Conservation (phyloP, 2,888 invertebrate species). For the Spodoptera picta region DNA sequence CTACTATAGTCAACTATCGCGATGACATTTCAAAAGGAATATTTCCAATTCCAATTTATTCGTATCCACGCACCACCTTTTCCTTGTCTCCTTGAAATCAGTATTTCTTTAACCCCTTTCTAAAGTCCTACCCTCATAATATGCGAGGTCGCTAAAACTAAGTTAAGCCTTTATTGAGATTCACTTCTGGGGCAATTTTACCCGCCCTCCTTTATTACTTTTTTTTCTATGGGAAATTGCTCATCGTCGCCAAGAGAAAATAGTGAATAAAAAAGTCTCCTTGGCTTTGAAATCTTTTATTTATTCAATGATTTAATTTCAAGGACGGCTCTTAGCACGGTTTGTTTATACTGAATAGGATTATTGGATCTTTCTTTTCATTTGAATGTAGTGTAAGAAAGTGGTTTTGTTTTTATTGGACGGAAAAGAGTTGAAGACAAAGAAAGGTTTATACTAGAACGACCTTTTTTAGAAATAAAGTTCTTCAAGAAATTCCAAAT, state of each 20-base stretch:
- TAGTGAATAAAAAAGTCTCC: constrained; percentile 59
- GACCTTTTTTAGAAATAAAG: not conserved
- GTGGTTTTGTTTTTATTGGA: constrained; percentile 17
- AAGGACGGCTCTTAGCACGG: constrained; percentile 12
- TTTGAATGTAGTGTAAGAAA: constrained; percentile 18
- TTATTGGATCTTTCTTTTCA: constrained; percentile 24
- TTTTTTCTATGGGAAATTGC: constrained; percentile 67
- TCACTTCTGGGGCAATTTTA: constrained; percentile 75
- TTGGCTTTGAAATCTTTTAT: constrained; percentile 41
- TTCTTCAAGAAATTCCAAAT: too few relatives aligned
- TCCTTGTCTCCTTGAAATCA: constrained; percentile 81
- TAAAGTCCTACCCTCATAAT: constrained; percentile 79
- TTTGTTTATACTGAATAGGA: constrained; percentile 30
- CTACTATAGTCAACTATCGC: constrained; percentile 49
- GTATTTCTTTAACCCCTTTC: constrained; percentile 82
- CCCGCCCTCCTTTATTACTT: constrained; percentile 75
- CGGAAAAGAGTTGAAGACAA: constrained; percentile 1
- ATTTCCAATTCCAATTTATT: constrained; percentile 76
- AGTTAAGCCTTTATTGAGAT: constrained; percentile 76
- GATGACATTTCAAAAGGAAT: constrained; percentile 57
- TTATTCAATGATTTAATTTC: constrained; percentile 44
- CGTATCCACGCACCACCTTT: constrained; percentile 80
- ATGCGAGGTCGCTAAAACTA: constrained; percentile 63
- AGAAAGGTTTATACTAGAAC: constrained; percentile 6
- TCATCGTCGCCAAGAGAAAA: constrained; percentile 63